Evolutionary conservation across 2,888 invertebrate species (phyloP).

Genomic region (Geophilus truncorum): DNA sequence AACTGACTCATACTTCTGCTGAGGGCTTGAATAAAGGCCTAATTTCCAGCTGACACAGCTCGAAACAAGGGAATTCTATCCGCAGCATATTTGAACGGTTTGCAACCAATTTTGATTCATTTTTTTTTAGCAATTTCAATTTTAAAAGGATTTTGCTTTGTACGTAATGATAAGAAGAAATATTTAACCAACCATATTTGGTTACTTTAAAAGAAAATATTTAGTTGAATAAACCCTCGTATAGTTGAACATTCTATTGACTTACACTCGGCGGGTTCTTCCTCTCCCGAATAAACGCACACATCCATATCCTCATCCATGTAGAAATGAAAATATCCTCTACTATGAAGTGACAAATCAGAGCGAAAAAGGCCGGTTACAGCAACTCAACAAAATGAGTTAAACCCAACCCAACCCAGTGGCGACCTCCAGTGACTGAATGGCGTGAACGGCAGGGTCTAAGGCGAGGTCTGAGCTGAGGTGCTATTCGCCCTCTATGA

Average conservation of each 20-base stretch:
- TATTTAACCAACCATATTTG: neutral
- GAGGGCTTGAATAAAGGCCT: neutral
- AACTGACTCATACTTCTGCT: constrained; percentile 4
- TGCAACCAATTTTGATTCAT: neutral
- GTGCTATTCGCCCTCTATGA: neutral
- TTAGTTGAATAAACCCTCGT: no score
- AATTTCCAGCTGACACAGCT: neutral
- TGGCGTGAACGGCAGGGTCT: neutral
- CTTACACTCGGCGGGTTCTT: neutral
- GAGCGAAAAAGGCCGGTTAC: constrained; percentile 15
- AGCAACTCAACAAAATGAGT: constrained; percentile 13
- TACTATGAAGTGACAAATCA: neutral
- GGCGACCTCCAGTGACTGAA: neutral
- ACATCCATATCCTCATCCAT: constrained; percentile 2
- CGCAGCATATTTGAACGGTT: neutral
- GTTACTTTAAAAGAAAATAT: no score
- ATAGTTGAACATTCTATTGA: neutral
- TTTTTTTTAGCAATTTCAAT: neutral
- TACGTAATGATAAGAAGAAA: neutral
- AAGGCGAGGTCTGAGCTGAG: no score
- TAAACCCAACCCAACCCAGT: neutral
- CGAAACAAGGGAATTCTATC: neutral
- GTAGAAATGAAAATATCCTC: neutral
- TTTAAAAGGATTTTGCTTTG: neutral
- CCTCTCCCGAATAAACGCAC: neutral